Conservation (phyloP, 2,888 invertebrate species). For the Hydriomena furcata region DNA sequence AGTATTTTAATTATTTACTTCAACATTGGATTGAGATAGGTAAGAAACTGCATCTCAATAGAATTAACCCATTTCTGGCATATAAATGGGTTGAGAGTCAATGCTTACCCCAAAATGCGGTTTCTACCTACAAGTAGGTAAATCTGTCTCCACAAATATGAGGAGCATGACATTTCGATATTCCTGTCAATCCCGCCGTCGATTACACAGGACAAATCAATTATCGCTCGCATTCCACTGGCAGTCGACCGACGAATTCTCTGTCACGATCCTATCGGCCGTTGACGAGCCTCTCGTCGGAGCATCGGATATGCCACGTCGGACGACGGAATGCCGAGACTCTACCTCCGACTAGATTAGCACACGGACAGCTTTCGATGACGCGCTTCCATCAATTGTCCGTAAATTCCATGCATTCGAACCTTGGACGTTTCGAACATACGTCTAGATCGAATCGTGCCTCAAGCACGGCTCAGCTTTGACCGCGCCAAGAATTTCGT, state of each 20-base stretch:
- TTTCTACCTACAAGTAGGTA: no score
- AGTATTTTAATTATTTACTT: no score
- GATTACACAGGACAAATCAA: slow-evolving; percentile 82
- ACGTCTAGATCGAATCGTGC: slow-evolving; percentile 58
- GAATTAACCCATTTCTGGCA: not conserved
- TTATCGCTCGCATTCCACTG: slow-evolving; percentile 77
- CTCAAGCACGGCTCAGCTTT: slow-evolving; percentile 61
- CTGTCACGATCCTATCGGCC: slow-evolving; percentile 76
- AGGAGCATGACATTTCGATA: slow-evolving; percentile 62
- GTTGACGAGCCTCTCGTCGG: slow-evolving; percentile 68
- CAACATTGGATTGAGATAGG: no score
- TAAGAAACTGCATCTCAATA: not conserved
- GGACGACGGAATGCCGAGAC: slow-evolving; percentile 53
- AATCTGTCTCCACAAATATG: slow-evolving; percentile 36
- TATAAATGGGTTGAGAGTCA: not conserved
- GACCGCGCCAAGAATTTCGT: slow-evolving; percentile 75
- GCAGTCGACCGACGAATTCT: slow-evolving; percentile 75
- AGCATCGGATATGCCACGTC: slow-evolving; percentile 56
- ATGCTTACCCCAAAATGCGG: slow-evolving; percentile 7
- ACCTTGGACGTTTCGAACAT: no score
- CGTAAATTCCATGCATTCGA: slow-evolving; percentile 71
- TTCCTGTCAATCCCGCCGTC: slow-evolving; percentile 73
- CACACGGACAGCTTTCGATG: slow-evolving; percentile 66
- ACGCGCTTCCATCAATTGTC: slow-evolving; percentile 72
- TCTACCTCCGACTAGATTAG: slow-evolving; percentile 53